Evolutionary conservation across 2,888 invertebrate genomes (phyloP).

Genomic region (Himalopsyche japonica): DNA sequence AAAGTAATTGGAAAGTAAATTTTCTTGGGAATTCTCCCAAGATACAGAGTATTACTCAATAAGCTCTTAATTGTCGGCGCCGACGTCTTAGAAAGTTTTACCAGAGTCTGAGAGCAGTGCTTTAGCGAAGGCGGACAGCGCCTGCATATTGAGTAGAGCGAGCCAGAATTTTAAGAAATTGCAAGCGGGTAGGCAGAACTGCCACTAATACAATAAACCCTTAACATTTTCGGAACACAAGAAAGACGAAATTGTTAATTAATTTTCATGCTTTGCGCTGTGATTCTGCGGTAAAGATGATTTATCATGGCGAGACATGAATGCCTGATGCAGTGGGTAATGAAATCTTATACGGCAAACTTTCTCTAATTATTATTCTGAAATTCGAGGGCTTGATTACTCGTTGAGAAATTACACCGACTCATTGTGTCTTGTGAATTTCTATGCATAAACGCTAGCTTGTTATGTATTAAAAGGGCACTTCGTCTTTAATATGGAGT

Average conservation of each 20-base stretch:
- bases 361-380: background rate
- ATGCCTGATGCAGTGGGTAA: background rate
- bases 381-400: background rate
- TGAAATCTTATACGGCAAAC: background rate
- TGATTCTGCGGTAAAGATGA: background rate
- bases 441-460: no score
- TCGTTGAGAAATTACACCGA: background rate
- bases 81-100: background rate
- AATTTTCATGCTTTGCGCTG: conserved; percentile 1
- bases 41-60: background rate
- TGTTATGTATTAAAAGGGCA: no score
- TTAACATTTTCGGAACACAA: background rate
- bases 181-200: background rate
- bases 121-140: background rate
- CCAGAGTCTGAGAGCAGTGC: background rate
- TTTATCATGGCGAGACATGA: background rate
- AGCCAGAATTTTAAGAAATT: background rate
- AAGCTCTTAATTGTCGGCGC: background rate
- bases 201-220: background rate
- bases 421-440: background rate
- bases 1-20: background rate
- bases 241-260: conserved; percentile 1
- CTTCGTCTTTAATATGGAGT: no score
- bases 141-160: background rate
- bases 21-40: background rate